Percentiles rank a stretch among this genome's conserved stretches.
These are phyloP conservation scores for Poeciliopsis paucimaculata DNA, from an alignment of 2,797 vertebrate species.

Conservation along the genomic window DNA sequence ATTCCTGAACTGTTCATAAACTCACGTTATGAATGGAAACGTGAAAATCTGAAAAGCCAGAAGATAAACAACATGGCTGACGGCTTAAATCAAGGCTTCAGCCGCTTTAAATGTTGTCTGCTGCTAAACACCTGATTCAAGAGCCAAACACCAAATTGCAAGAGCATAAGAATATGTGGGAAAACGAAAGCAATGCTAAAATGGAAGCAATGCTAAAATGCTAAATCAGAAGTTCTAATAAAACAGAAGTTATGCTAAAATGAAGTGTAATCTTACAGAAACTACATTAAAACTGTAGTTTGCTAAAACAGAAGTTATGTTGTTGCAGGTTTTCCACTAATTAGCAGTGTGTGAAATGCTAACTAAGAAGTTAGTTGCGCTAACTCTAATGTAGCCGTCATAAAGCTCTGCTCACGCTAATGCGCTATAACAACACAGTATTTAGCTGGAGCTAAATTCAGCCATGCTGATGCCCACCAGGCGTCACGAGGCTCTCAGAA, in stretches of 20 bases:
- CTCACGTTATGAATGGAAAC: not conserved
- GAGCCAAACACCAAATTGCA: not conserved
- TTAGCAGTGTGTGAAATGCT: too few species aligned
- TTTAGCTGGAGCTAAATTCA: too few species aligned
- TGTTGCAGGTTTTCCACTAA: not conserved
- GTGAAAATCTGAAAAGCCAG: not conserved
- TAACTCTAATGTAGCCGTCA: too few species aligned
- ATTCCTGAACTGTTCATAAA: not conserved
- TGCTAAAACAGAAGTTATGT: not conserved
- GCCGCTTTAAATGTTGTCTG: not conserved
- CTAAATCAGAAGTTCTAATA: not conserved
- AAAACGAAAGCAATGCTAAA: not conserved
- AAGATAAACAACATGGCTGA: not conserved
- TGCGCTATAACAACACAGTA: too few species aligned
- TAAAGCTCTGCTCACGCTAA: not conserved
- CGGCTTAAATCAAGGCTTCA: not conserved
- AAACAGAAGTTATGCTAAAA: not conserved
- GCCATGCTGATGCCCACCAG: too few species aligned
- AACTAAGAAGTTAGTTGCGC: too few species aligned
- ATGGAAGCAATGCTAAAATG: not conserved
- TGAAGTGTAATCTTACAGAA: too few species aligned
- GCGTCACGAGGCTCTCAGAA: too few species aligned
- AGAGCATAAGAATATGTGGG: not conserved
- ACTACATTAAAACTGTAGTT: too few species aligned
- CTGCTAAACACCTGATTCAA: not conserved